These are phyloP conservation scores for Eupeodes latifasciatus DNA, from an alignment of 2,888 invertebrate genomes.

Conservation along the genomic window DNA sequence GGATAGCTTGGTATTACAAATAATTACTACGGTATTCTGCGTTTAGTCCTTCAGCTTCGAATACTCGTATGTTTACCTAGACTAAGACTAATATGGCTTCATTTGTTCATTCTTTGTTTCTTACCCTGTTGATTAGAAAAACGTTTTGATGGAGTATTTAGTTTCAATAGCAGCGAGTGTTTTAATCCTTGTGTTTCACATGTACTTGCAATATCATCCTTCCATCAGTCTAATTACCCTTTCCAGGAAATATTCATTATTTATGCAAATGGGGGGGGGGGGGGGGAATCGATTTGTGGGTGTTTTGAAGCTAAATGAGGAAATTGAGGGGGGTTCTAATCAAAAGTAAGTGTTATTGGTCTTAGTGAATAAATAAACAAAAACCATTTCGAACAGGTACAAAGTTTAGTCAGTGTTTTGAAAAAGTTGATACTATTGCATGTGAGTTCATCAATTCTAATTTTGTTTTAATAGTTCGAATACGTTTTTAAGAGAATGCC, in stretches of 20 bases:
- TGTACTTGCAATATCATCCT: neutral
- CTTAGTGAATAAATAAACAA: too few species aligned
- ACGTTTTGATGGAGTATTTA: constrained; percentile 16
- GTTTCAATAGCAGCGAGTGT: constrained; percentile 16
- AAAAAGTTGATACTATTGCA: too few species aligned
- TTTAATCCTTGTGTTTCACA: neutral
- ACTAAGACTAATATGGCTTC: constrained; percentile 47
- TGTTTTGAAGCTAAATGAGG: too few species aligned
- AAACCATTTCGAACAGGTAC: too few species aligned
- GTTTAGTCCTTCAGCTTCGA: constrained; percentile 26
- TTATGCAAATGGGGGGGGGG: too few species aligned
- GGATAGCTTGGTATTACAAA: neutral
- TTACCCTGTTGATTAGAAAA: constrained; percentile 31
- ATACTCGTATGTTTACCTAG: neutral
- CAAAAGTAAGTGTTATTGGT: too few species aligned
- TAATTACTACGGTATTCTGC: neutral
- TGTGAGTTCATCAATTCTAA: too few species aligned
- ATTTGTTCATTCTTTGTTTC: constrained; percentile 38
- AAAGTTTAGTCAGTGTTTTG: too few species aligned
- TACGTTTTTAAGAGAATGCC: too few species aligned
- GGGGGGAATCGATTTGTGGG: too few species aligned
- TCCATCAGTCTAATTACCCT: neutral
- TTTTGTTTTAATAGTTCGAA: too few species aligned
- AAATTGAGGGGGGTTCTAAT: too few species aligned
- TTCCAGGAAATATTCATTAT: neutral